These are phyloP conservation scores for Cavia porcellus DNA, from an alignment of 2,113 vertebrate species.

Conservation along the genomic window DNA sequence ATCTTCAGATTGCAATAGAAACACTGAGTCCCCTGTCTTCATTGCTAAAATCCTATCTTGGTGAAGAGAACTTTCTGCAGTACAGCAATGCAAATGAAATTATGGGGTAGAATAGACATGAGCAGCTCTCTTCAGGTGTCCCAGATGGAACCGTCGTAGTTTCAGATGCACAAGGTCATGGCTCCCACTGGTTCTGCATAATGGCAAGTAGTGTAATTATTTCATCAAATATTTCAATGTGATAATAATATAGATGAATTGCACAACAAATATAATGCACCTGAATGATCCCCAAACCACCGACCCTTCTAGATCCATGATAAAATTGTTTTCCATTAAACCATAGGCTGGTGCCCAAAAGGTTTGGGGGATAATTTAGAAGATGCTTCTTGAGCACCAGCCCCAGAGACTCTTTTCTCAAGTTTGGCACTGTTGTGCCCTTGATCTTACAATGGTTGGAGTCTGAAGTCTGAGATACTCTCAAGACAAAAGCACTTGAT, in stretches of 20 bases:
- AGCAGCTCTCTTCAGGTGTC: not conserved
- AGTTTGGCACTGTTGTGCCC: not conserved
- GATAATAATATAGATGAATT: not conserved
- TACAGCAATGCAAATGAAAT: not conserved
- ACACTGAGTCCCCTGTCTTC: not conserved
- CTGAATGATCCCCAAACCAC: not conserved
- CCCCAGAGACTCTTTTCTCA: not conserved
- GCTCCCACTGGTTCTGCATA: not conserved
- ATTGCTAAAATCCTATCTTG: not conserved
- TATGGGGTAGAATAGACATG: not conserved
- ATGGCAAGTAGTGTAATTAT: not conserved
- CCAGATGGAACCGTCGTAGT: not conserved
- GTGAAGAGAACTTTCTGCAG: not conserved
- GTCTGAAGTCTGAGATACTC: not conserved
- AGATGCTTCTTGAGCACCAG: not conserved
- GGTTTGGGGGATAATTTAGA: not conserved
- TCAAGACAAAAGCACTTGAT: not conserved
- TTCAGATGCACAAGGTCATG: not conserved
- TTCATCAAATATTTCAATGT: not conserved
- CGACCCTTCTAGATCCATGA: not conserved
- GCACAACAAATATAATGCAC: not conserved
- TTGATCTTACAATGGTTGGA: not conserved
- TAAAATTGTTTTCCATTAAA: not conserved
- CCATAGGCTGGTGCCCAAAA: not conserved
- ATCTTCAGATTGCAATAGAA: not conserved